Evolutionary conservation across 1,140 invertebrate genomes (phyloP).

Genomic region (Caenorhabditis briggsae): DNA sequence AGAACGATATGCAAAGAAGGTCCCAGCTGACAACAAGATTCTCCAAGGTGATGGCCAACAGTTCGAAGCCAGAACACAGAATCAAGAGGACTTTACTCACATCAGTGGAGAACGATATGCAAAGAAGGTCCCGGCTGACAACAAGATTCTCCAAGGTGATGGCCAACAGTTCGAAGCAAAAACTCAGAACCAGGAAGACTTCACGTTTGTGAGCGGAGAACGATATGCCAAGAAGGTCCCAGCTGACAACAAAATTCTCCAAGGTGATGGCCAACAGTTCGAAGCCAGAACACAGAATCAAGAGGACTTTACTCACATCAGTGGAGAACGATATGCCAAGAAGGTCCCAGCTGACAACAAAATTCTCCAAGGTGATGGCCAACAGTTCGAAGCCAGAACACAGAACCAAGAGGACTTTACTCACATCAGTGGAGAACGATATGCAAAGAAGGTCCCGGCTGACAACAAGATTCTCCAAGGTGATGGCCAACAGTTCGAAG

Average conservation of each 20-base stretch:
- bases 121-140: background rate
- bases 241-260: background rate
- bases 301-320: background rate
- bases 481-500: background rate
- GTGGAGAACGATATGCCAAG: background rate
- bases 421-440: background rate
- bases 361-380: background rate
- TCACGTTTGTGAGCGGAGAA: background rate
- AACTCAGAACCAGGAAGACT: constrained; percentile 16
- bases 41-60: background rate
- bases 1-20: background rate
- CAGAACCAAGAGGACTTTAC: constrained; percentile 6
- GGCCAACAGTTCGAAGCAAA: background rate
- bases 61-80: background rate
- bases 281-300: background rate
- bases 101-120: background rate
- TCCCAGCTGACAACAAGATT: background rate
- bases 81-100: background rate
- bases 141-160: background rate
- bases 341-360: background rate
- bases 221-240: background rate
- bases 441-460: background rate
- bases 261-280: background rate
- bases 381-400: background rate
- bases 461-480: constrained; percentile 6